These are phyloP conservation scores for Allophyes oxyacanthae DNA, from an alignment of 2,888 invertebrate genomes.

Conservation along the genomic window DNA sequence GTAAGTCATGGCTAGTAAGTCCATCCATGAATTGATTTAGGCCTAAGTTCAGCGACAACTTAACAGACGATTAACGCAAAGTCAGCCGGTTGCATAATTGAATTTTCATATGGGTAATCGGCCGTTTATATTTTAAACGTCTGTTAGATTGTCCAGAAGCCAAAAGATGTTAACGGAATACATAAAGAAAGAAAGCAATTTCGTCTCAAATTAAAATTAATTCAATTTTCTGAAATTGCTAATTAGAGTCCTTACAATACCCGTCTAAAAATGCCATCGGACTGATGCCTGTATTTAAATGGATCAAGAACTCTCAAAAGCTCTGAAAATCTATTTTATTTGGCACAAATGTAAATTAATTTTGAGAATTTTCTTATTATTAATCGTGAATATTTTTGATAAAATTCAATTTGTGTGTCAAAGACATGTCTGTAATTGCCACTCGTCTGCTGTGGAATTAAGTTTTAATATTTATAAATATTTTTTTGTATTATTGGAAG, in stretches of 20 bases:
- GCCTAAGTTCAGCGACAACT: too few species aligned
- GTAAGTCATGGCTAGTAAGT: too few species aligned
- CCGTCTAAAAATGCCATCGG: constrained; percentile 6
- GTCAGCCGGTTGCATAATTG: too few species aligned
- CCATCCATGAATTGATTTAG: too few species aligned
- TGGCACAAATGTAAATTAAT: constrained; percentile 24
- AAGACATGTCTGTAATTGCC: constrained; percentile 17
- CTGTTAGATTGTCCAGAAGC: too few species aligned
- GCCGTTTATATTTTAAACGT: too few species aligned
- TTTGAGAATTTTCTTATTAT: constrained; percentile 18
- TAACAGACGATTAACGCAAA: too few species aligned
- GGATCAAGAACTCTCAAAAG: constrained; percentile 24
- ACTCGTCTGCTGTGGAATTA: constrained; percentile 9
- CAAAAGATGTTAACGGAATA: too few species aligned
- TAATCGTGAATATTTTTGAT: constrained; percentile 6
- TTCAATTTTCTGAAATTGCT: too few species aligned
- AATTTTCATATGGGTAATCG: too few species aligned
- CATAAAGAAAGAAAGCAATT: too few species aligned
- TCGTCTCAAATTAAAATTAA: too few species aligned
- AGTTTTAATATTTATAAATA: constrained; percentile 8
- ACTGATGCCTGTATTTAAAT: constrained; percentile 12
- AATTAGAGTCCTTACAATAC: neutral
- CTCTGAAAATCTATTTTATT: constrained; percentile 24
- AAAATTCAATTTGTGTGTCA: constrained; percentile 32
- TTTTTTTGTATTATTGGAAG: neutral